Conservation (phyloP, 2,888 invertebrate genomes). For the Caenorhabditis imperialis region DNA sequence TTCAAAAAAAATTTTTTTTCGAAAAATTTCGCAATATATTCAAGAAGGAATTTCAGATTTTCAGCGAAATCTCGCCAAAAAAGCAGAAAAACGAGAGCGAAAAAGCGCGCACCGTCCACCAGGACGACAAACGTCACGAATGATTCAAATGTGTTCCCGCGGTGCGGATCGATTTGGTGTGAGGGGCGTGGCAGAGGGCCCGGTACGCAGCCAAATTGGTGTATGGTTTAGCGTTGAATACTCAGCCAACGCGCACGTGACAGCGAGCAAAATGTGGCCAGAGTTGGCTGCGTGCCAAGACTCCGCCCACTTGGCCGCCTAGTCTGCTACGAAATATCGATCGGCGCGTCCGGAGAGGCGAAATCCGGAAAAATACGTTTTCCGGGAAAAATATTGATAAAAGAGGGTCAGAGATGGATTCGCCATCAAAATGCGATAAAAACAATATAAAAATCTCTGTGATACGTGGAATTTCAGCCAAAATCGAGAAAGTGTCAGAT, state of each 20-base stretch:
- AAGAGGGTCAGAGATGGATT: neutral
- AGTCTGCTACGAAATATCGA: slow-evolving; percentile 4
- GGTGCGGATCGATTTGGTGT: slow-evolving; percentile 3
- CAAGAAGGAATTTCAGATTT: slow-evolving; percentile 4
- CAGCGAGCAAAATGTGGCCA: slow-evolving; percentile 4
- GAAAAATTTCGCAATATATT: slow-evolving; percentile 6
- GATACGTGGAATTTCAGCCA: slow-evolving; percentile 22
- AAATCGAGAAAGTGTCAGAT: neutral
- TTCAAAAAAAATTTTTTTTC: neutral
- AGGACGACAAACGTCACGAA: slow-evolving; percentile 34
- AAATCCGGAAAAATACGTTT: neutral
- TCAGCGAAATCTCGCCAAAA: neutral
- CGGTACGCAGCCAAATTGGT: slow-evolving; percentile 38
- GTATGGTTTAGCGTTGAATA: slow-evolving; percentile 34
- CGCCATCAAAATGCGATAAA: neutral
- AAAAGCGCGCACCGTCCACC: slow-evolving; percentile 25
- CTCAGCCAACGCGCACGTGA: slow-evolving; percentile 31
- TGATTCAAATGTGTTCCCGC: slow-evolving; percentile 24
- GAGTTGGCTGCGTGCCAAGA: slow-evolving; percentile 39
- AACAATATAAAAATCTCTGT: neutral
- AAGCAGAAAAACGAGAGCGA: slow-evolving; percentile 13
- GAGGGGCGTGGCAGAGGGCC: slow-evolving; percentile 4
- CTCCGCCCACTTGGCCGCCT: slow-evolving; percentile 34
- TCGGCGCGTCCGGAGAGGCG: neutral
- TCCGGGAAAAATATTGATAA: neutral